Percentiles rank a stretch among this genome's conserved stretches.
Evolutionary conservation across 37 sponge, comb jelly and placozoan species (phyloP).

Genomic region (Bolinopsis microptera): DNA sequence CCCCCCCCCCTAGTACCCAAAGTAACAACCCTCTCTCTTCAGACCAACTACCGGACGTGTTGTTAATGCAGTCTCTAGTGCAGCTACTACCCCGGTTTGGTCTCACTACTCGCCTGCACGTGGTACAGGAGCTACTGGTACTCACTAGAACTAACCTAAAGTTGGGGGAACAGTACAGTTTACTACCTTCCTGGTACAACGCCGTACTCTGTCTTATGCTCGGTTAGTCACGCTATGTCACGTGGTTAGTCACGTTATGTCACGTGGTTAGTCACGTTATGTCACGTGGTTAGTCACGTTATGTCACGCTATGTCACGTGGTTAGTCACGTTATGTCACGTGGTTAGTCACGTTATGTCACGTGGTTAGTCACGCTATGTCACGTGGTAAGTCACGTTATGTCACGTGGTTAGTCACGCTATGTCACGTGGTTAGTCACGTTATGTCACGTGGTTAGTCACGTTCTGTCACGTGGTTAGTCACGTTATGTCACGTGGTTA

Average conservation of each 20-base stretch:
- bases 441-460: no score
- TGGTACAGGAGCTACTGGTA: constrained; percentile 38
- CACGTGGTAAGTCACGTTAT: no score
- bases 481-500: no score
- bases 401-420: no score
- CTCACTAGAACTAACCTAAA: constrained; percentile 41
- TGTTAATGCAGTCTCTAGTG: constrained; percentile 48
- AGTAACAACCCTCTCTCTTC: constrained; percentile 3
- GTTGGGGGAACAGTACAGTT: constrained; percentile 51
- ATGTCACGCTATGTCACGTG: no score
- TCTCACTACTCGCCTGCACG: constrained; percentile 26
- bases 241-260: no score
- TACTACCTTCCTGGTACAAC: constrained; percentile 49
- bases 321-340: no score
- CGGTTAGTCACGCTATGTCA: neutral
- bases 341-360: no score
- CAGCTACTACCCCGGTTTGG: constrained; percentile 43
- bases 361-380: neutral
- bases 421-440: no score
- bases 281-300: no score
- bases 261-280: no score
- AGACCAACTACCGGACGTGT: constrained; percentile 43
- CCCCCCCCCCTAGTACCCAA: neutral
- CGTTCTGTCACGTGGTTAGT: no score
- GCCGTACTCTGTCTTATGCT: constrained; percentile 54